Evolutionary conservation across 1,140 invertebrate species (phyloP).

Genomic region (Aphis gossypii): DNA sequence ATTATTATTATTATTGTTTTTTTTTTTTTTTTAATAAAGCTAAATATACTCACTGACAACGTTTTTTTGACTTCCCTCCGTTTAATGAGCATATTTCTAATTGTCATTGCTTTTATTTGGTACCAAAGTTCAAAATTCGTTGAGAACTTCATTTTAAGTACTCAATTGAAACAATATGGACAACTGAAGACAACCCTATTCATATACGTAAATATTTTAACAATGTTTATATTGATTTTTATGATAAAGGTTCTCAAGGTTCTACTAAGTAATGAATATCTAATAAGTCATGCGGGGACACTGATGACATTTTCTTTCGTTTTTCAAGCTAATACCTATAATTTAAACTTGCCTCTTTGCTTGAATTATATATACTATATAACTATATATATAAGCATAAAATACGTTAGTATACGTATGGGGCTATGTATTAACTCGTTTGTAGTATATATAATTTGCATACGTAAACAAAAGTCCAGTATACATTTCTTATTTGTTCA

Average conservation of each 20-base stretch:
- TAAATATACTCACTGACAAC: constrained; percentile 48
- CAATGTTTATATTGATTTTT: constrained; percentile 51
- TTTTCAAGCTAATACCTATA: constrained; percentile 31
- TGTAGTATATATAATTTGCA: not conserved
- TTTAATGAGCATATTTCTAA: constrained; percentile 58
- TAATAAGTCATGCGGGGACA: constrained; percentile 29
- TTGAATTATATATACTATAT: not conserved
- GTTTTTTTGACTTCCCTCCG: constrained; percentile 56
- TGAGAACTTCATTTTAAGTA: constrained; percentile 42
- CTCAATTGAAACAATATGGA: not conserved
- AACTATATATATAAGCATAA: not conserved
- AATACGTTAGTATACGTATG: not conserved
- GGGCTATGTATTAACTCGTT: not conserved
- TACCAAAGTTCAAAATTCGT: constrained; percentile 47
- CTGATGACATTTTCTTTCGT: not conserved
- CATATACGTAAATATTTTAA: constrained; percentile 42
- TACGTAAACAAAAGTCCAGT: not conserved
- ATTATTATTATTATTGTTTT: not conserved
- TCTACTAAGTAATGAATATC: constrained; percentile 40
- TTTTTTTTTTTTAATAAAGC: not conserved
- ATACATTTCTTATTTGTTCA: not conserved
- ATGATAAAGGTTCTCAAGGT: constrained; percentile 22
- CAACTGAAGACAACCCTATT: not conserved
- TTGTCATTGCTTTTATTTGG: constrained; percentile 57
- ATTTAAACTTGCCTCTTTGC: constrained; percentile 1